Evolutionary conservation across 1,140 invertebrate genomes (phyloP).

Genomic region (Tetramorium alpestre): DNA sequence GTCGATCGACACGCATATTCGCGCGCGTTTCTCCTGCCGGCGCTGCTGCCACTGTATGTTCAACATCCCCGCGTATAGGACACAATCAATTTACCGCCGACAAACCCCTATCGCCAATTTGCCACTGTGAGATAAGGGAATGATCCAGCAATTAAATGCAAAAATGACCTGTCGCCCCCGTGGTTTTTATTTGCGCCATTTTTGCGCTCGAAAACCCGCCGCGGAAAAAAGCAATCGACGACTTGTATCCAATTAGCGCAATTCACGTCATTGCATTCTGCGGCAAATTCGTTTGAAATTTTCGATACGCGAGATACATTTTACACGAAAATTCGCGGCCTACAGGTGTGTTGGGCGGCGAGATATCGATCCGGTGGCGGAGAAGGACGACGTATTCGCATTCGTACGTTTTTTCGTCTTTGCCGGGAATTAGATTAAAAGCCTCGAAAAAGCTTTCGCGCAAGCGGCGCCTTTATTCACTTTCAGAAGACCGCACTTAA

Average conservation of each 20-base stretch:
- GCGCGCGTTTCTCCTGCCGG: background rate
- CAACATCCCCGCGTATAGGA: constrained; percentile 23
- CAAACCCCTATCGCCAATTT: constrained; percentile 58
- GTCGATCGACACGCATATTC: background rate
- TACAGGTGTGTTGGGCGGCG: background rate
- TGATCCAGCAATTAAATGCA: constrained; percentile 58
- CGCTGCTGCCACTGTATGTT: constrained; percentile 9
- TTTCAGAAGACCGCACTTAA: constrained; percentile 2
- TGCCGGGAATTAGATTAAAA: constrained; percentile 9
- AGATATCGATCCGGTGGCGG: background rate
- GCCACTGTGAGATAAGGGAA: constrained; percentile 52
- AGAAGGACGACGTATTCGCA: background rate
- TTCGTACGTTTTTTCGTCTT: background rate
- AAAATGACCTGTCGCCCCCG: constrained; percentile 49
- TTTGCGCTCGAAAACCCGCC: constrained; percentile 14
- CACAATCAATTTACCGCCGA: constrained; percentile 54
- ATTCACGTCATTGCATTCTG: constrained; percentile 43
- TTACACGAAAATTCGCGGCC: background rate
- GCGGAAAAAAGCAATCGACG: constrained; percentile 45
- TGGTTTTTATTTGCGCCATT: constrained; percentile 45
- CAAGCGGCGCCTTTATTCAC: background rate
- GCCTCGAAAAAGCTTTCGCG: background rate
- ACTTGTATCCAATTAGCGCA: constrained; percentile 57
- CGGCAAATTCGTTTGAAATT: constrained; percentile 45
- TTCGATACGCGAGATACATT: constrained; percentile 26